Evolutionary conservation across 1,140 invertebrate genomes (phyloP).

Genomic region (Drosophila novamexicana): DNA sequence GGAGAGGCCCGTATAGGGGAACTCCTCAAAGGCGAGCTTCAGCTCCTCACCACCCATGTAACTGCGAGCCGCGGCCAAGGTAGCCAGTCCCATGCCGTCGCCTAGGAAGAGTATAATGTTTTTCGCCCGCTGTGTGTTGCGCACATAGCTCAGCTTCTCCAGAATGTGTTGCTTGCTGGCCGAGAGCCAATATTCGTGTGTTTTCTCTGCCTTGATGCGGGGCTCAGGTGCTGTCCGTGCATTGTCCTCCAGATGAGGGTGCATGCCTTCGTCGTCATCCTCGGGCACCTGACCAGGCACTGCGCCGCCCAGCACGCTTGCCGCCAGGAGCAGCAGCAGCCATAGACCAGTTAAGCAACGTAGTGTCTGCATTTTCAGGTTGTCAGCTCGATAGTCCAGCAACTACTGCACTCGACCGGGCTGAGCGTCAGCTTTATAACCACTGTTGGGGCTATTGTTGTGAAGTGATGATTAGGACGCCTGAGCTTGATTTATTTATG

Average conservation of each 20-base stretch:
- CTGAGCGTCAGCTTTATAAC: conserved; percentile 54
- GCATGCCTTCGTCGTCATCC: conserved; percentile 60
- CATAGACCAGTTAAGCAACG: not conserved
- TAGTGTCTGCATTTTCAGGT: conserved; percentile 44
- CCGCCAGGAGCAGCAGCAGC: conserved; percentile 35
- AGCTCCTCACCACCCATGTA: conserved; percentile 88
- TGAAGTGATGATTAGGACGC: conserved; percentile 40
- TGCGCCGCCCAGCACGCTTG: conserved; percentile 42
- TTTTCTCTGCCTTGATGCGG: conserved; percentile 52
- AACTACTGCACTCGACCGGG: conserved; percentile 51
- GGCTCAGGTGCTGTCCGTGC: not conserved
- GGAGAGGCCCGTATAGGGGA: conserved; percentile 89
- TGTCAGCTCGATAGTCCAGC: conserved; percentile 37
- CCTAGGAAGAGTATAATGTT: conserved; percentile 93
- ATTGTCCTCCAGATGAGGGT: conserved; percentile 50
- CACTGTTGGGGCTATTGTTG: conserved; percentile 22
- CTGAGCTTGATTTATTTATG: conserved; percentile 38
- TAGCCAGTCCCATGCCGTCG: conserved; percentile 92
- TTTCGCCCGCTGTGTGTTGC: conserved; percentile 86
- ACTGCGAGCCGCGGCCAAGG: conserved; percentile 89
- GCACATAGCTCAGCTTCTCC: conserved; percentile 65
- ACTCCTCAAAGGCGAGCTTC: conserved; percentile 90
- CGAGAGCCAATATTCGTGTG: conserved; percentile 80
- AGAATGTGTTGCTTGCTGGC: conserved; percentile 67
- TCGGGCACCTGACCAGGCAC: conserved; percentile 38